phyloP scores from a whole-genome alignment of 2,113 vertebrate genomes.

The Chamaetylas fuelleborni region DNA sequence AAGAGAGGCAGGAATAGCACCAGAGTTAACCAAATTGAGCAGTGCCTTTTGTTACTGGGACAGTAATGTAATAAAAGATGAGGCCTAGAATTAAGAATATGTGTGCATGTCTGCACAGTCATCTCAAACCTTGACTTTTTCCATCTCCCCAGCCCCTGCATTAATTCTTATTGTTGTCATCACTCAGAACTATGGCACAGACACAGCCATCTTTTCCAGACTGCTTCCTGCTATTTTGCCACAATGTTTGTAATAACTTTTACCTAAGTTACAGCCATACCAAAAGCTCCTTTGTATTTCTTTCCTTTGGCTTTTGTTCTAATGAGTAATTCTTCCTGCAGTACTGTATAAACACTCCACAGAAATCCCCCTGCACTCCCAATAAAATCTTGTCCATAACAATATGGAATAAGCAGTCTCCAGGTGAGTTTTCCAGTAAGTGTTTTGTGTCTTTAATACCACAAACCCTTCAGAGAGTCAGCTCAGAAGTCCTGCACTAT shows the following conservation, averaged over 20 bases:
- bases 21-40: neutral
- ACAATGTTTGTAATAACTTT: neutral
- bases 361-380: conserved; percentile 1
- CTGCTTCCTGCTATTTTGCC: neutral
- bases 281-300: neutral
- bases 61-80: neutral
- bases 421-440: neutral
- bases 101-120: neutral
- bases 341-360: neutral
- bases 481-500: neutral
- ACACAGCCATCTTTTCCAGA: neutral
- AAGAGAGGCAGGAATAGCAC: neutral
- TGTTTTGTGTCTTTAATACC: neutral
- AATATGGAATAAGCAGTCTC: neutral
- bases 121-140: neutral
- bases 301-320: neutral
- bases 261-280: neutral
- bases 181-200: neutral
- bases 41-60: neutral
- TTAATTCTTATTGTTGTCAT: neutral
- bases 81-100: neutral
- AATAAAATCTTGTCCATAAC: neutral
- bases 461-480: neutral
- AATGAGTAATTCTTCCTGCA: conserved; percentile 23
- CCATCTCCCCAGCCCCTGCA: neutral